These are phyloP conservation scores for Acipenser ruthenus DNA, from an alignment of 2,797 vertebrate genomes.

Conservation along the genomic window DNA sequence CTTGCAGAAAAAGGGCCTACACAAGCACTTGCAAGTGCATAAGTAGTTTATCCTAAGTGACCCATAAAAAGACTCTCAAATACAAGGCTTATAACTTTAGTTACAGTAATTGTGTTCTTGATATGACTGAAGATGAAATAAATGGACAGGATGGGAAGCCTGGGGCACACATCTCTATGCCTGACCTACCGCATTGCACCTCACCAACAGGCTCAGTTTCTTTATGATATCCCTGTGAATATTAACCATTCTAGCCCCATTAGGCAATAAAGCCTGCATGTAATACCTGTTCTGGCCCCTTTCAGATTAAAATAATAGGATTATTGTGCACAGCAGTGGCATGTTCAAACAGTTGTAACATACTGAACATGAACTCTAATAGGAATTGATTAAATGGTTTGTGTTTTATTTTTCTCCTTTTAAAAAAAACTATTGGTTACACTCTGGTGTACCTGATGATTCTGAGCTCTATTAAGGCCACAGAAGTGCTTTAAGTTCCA, in stretches of 20 bases:
- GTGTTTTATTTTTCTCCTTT: no score
- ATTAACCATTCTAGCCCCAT: slow-evolving; percentile 5
- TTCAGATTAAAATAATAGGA: background rate
- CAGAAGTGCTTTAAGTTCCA: no score
- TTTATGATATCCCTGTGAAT: background rate
- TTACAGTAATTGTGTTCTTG: slow-evolving; percentile 59
- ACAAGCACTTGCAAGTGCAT: slow-evolving; percentile 53
- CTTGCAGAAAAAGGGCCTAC: slow-evolving; percentile 62
- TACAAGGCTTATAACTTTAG: slow-evolving; percentile 54
- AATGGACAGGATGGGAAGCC: slow-evolving; percentile 35
- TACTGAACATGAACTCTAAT: no score
- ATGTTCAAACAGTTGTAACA: no score
- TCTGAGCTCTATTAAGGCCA: no score
- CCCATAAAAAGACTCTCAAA: slow-evolving; percentile 65
- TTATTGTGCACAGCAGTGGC: background rate
- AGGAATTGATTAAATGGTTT: no score
- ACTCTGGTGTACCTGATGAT: no score
- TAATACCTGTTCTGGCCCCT: slow-evolving; percentile 1
- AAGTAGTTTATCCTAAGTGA: slow-evolving; percentile 70
- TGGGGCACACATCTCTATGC: slow-evolving; percentile 15
- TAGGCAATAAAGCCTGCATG: slow-evolving; percentile 3
- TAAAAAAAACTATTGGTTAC: no score
- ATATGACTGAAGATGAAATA: slow-evolving; percentile 55
- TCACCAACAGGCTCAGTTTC: background rate
- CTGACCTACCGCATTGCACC: slow-evolving; percentile 7